Base-by-base conservation (phyloP, 2,113 vertebrate species). In the Mionectes macconnelli region DNA sequence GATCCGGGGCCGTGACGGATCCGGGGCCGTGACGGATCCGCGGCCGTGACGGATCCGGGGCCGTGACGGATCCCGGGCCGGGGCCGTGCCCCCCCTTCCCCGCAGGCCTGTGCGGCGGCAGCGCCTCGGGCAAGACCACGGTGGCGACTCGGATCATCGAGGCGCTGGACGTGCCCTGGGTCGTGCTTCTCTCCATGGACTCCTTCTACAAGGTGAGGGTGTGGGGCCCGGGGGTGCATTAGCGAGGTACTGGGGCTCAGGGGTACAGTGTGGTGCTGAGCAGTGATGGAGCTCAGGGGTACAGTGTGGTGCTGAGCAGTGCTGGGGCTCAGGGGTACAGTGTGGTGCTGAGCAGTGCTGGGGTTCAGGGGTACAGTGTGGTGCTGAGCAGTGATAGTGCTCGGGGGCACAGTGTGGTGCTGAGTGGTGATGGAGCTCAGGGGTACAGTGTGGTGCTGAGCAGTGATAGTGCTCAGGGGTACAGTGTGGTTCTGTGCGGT, bases 121-220 rank as follows among this genome's bases (percentile, higher is more conserved):
- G 99, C 37, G 98, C 98, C 8, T 99, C 98, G 5, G 99, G 99
- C 42, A 99, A 99, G 98, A 99, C 99, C 12, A 99, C 99, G 0
- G 99, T 99, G 39, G 99, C 99, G 68, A 99, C 98, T 82, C 98
- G 98, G 97, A 99, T 99, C 92, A 99, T 99, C 9, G 99, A 99
- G 75, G 99, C 99, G 2, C 96, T 99, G 94, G 98, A 99, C 24
- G 99, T 99, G 76, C 99, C 99, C 39, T 99, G 99, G 99, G 99
- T 99, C 53, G 99, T 99, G 57, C 97, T 99, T 60, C 98, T 99
- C 28, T 99, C 99, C 72, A 99, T 99, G 99, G 99, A 99, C 87
- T 99, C 98, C 27, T 99, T 99, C 96, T 99, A 99, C 90, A 99
- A 99, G 99, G 98, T 99, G 79, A 50, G 90, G 18, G 31, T 3